These are phyloP conservation scores for Varecia variegata DNA, from an alignment of 2,797 vertebrate species.

Conservation along the genomic window DNA sequence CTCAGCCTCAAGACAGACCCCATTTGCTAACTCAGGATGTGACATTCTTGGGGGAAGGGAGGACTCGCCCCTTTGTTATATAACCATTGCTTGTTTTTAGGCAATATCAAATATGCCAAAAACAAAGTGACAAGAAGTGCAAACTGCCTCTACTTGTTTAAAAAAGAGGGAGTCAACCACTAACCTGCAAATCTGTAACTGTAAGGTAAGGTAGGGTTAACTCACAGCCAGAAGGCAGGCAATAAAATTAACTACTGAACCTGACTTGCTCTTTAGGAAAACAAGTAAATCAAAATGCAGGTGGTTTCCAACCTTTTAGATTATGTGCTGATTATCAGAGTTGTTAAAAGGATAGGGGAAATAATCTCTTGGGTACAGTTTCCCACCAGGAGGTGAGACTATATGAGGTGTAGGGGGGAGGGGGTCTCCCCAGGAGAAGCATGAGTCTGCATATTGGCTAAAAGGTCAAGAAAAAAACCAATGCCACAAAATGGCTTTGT, in stretches of 20 bases:
- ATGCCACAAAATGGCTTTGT: background rate
- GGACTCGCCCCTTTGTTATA: background rate
- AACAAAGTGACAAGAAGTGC: background rate
- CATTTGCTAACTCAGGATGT: background rate
- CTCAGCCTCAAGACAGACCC: background rate
- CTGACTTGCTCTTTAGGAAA: conserved; percentile 5
- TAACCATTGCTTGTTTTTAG: background rate
- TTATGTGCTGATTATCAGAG: background rate
- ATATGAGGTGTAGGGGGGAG: background rate
- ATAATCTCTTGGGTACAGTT: background rate
- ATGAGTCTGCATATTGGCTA: background rate
- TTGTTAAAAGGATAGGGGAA: background rate
- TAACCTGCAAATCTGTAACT: background rate
- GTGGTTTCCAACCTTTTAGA: background rate
- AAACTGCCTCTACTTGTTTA: background rate
- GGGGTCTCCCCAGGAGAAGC: background rate
- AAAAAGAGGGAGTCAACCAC: background rate
- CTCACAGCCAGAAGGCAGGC: background rate
- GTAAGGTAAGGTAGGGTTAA: background rate
- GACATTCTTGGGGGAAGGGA: background rate
- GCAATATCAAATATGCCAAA: background rate
- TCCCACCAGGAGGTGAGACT: background rate
- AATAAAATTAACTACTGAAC: background rate
- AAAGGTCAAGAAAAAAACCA: background rate
- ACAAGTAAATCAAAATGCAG: background rate